Percentiles rank a stretch among this genome's conserved stretches.
Conservation (phyloP, 2,797 vertebrate species). For the Lutjanus argentimaculatus region DNA sequence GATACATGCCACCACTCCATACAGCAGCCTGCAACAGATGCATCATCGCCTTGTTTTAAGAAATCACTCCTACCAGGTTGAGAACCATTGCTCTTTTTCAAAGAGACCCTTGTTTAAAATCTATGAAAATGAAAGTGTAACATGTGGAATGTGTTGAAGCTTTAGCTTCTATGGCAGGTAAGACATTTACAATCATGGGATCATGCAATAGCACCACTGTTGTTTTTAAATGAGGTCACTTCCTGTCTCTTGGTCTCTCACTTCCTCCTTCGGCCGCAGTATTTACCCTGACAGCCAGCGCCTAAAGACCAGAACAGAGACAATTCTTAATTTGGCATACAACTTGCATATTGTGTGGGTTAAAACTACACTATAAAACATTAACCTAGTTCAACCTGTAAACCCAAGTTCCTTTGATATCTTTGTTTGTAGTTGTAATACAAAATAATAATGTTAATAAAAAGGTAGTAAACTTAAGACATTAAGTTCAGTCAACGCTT, state of each 20-base stretch:
- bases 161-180: constrained; percentile 58
- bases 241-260: constrained; percentile 84
- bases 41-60: not conserved
- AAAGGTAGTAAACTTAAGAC: not conserved
- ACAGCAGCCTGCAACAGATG: not conserved
- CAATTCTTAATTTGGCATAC: not conserved
- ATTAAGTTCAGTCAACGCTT: not conserved
- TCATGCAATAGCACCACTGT: constrained; percentile 95
- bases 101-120: constrained; percentile 31
- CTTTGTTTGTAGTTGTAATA: not conserved
- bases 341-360: not conserved
- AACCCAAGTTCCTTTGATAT: not conserved
- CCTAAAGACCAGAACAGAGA: constrained; percentile 74
- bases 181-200: constrained; percentile 89
- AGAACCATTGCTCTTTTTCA: constrained; percentile 53
- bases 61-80: constrained; percentile 22
- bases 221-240: constrained; percentile 94
- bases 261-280: constrained; percentile 95
- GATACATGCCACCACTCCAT: not conserved
- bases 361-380: not conserved
- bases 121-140: constrained; percentile 37
- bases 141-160: constrained; percentile 55
- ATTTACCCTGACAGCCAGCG: constrained; percentile 90
- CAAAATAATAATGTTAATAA: not conserved
- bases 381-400: not conserved